These are phyloP conservation scores for Oncorhynchus keta DNA, from an alignment of 2,113 vertebrate genomes.

Conservation along the genomic window DNA sequence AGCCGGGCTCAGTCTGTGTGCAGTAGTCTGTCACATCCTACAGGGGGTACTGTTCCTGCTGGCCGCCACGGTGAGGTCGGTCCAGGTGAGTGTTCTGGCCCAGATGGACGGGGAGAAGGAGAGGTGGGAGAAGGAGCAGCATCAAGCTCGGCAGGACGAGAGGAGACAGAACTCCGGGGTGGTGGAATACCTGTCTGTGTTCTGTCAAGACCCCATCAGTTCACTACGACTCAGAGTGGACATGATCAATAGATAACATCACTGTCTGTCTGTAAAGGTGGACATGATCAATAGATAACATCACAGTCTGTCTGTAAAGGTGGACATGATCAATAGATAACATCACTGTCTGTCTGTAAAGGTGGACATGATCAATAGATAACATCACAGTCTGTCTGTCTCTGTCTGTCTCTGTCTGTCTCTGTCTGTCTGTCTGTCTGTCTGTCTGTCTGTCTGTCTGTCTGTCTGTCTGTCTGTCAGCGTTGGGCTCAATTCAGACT, in stretches of 20 bases:
- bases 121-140: constrained; percentile 62
- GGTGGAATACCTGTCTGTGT: constrained; percentile 67
- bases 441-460: not conserved
- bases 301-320: too few species aligned
- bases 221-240: constrained; percentile 70
- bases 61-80: constrained; percentile 58
- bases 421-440: too few species aligned
- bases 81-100: constrained; percentile 62
- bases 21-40: constrained; percentile 58
- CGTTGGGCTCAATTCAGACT: too few species aligned
- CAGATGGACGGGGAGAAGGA: constrained; percentile 67
- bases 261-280: not conserved
- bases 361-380: too few species aligned
- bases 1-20: constrained; percentile 55
- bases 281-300: too few species aligned
- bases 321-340: too few species aligned
- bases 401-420: too few species aligned
- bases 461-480: too few species aligned
- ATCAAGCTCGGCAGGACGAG: constrained; percentile 52
- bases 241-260: constrained; percentile 30
- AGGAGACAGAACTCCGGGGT: constrained; percentile 62
- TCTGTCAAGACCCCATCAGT: constrained; percentile 70
- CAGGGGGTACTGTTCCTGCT: constrained; percentile 64
- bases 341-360: too few species aligned
- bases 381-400: too few species aligned